Conservation (phyloP, 1,140 invertebrate species). For the Drosophila athabasca region DNA sequence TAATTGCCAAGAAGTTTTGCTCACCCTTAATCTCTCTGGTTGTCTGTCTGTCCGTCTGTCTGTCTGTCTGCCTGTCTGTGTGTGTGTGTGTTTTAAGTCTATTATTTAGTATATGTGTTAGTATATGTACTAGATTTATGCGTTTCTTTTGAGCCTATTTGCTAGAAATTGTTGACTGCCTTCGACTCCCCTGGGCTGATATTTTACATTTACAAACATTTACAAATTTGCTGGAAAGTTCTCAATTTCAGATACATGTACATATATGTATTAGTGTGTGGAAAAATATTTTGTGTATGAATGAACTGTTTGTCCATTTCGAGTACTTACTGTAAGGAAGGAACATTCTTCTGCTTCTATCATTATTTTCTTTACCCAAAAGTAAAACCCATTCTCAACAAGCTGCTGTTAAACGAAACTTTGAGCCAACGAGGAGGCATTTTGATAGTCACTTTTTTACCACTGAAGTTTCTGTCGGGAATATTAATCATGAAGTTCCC, state of each 20-base stretch:
- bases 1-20: slow-evolving; percentile 67
- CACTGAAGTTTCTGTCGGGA: too few species aligned
- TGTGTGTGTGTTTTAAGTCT: slow-evolving; percentile 18
- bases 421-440: too few species aligned
- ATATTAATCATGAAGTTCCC: too few species aligned
- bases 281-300: slow-evolving; percentile 22
- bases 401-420: too few species aligned
- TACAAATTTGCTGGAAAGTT: slow-evolving; percentile 53
- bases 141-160: slow-evolving; percentile 66
- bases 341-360: slow-evolving; percentile 53
- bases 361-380: too few species aligned
- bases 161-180: slow-evolving; percentile 46
- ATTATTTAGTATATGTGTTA: slow-evolving; percentile 40
- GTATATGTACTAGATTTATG: slow-evolving; percentile 32
- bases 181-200: slow-evolving; percentile 16
- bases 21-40: slow-evolving; percentile 22
- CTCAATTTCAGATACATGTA: slow-evolving; percentile 8
- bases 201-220: slow-evolving; percentile 65
- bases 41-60: slow-evolving; percentile 26
- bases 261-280: slow-evolving; percentile 22
- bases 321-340: slow-evolving; percentile 71
- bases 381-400: too few species aligned
- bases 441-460: too few species aligned
- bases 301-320: slow-evolving; percentile 11
- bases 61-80: slow-evolving; percentile 27